These are phyloP conservation scores for Pseudorectes ferrugineus DNA, from an alignment of 2,113 vertebrate species.

Conservation along the genomic window DNA sequence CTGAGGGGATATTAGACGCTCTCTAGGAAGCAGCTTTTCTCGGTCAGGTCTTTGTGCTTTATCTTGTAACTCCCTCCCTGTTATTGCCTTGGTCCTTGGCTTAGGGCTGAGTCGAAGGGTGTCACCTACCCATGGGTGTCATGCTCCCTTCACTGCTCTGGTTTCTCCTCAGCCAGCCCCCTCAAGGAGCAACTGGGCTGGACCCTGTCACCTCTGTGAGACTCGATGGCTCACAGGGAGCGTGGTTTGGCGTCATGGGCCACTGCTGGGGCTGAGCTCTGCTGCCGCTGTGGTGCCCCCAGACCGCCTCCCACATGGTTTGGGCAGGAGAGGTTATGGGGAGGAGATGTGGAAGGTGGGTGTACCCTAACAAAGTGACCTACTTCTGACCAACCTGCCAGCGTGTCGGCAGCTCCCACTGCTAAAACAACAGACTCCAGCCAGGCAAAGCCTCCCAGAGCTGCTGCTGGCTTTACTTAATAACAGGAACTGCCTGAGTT, in stretches of 20 bases:
- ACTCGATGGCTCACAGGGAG: not conserved
- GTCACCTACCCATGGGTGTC: not conserved
- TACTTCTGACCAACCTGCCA: not conserved
- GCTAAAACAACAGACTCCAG: not conserved
- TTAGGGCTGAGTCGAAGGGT: not conserved
- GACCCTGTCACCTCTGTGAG: not conserved
- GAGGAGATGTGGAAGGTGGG: not conserved
- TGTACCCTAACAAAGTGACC: not conserved
- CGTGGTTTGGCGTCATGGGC: fast-evolving
- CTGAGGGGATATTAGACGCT: not conserved
- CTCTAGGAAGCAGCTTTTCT: not conserved
- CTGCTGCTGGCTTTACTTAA: not conserved
- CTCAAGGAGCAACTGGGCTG: not conserved
- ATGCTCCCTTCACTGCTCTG: fast-evolving
- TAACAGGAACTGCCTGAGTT: not conserved
- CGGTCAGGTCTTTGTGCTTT: not conserved
- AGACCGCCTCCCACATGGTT: not conserved
- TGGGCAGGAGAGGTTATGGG: not conserved
- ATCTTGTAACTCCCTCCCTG: not conserved
- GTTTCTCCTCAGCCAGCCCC: not conserved
- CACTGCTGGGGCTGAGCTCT: not conserved
- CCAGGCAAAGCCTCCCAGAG: not conserved
- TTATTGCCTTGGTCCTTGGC: not conserved
- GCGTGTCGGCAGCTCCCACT: not conserved
- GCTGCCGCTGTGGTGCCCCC: not conserved